Evolutionary conservation across 2,888 invertebrate genomes (phyloP).

Genomic region (Morpho helenor): DNA sequence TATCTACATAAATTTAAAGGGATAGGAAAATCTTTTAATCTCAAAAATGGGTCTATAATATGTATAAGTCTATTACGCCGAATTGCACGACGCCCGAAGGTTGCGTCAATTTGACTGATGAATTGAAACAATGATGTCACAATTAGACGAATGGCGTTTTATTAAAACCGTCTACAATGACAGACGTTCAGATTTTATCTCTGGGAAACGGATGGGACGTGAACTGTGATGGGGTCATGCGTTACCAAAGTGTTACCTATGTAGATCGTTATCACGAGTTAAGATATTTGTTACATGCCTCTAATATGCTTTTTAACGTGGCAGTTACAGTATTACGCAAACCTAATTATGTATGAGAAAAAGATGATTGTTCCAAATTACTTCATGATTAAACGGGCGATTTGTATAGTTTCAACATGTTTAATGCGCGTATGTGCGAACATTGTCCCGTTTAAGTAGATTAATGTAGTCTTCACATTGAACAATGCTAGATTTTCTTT

Average conservation of each 20-base stretch:
- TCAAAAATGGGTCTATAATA: conserved; percentile 7
- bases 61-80: conserved; percentile 19
- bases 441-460: too few species aligned
- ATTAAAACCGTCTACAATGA: conserved; percentile 42
- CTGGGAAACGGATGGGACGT: conserved; percentile 38
- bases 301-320: conserved; percentile 3
- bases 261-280: conserved; percentile 19
- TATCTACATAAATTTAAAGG: neutral
- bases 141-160: conserved; percentile 51
- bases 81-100: conserved; percentile 42
- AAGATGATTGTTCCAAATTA: conserved; percentile 9
- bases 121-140: conserved; percentile 71
- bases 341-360: conserved; percentile 6
- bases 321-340: conserved; percentile 4
- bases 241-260: conserved; percentile 24
- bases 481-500: too few species aligned
- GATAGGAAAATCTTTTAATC: neutral
- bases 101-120: conserved; percentile 55
- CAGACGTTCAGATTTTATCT: conserved; percentile 49
- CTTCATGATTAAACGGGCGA: conserved; percentile 5
- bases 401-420: conserved; percentile 2
- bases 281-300: conserved; percentile 3
- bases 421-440: neutral
- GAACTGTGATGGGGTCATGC: conserved; percentile 30
- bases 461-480: too few species aligned